Evolutionary conservation across 2,888 invertebrate species (phyloP), one percentile per base, ranked within the genome.

Genomic region (Drosophila cognata): DNA sequence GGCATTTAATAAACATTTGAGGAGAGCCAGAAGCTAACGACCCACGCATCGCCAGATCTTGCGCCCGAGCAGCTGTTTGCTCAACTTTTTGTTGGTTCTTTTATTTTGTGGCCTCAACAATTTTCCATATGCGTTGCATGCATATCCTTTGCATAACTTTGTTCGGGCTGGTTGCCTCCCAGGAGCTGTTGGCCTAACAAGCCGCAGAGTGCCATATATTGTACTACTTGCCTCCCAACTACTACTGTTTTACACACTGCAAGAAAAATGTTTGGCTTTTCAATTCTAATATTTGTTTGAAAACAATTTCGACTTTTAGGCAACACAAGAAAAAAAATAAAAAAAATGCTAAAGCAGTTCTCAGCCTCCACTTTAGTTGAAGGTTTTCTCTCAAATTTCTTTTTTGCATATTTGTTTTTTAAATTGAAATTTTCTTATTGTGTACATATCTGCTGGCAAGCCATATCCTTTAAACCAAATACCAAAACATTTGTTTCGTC

Each of bases 1-100:
- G 71, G 73, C 59, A 69, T 81, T 77, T 81, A 83, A 88, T 77
- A 71, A 71, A 71, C 69, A 88, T 85, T 77, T 56, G 69, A 73
- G 58, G 64, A 63, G 51, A 70, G 50, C 61, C 55, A 60, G 61
- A 65, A 74, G 74, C 81, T 61, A 80, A 81, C 78, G 76, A 67
- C 81, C 81, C 78, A 80, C 81, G 81, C 81, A 79, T 63, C 65
- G 67, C 59, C 70, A 63, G 50, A 66, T 48, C 59, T 58, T 38
- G 35, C 61, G 66, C 51, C 62, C 43, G 38, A 58, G 71, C 84
- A 79, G 46, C 46, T 56, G 16, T 56, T 36, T 21, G 18, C n/a
- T 8, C 21, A 21, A 8, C 33, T 16, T 35, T 13, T 11, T 16
- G 16, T 18, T 25, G 21, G 21, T 16, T 36, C 13, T 0, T 16